These are phyloP conservation scores for Acronicta psi DNA, from an alignment of 2,888 invertebrate species.

Conservation along the genomic window DNA sequence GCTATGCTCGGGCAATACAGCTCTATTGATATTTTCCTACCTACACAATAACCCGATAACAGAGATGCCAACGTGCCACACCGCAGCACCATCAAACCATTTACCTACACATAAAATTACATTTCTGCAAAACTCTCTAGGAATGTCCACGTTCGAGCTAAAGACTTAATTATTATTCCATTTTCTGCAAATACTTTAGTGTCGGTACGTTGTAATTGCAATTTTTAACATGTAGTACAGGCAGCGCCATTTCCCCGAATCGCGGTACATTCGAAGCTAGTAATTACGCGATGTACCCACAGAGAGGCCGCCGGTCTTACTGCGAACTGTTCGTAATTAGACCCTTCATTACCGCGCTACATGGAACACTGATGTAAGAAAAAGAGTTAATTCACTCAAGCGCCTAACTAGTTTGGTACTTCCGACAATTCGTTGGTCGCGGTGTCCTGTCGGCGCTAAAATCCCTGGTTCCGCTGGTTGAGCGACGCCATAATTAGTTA, in stretches of 20 bases:
- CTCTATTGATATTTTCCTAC: no score
- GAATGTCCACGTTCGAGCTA: conserved; percentile 28
- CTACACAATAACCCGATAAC: not conserved
- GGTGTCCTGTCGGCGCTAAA: conserved; percentile 43
- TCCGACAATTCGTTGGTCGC: conserved; percentile 26
- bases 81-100: not conserved
- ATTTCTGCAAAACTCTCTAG: conserved; percentile 5
- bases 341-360: conserved; percentile 72
- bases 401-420: conserved; percentile 45
- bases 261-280: conserved; percentile 65
- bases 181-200: conserved; percentile 56
- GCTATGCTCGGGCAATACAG: no score
- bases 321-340: conserved; percentile 75
- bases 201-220: conserved; percentile 56
- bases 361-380: conserved; percentile 66
- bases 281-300: conserved; percentile 66
- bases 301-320: conserved; percentile 70
- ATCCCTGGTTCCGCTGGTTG: conserved; percentile 40
- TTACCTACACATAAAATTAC: not conserved
- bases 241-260: conserved; percentile 65
- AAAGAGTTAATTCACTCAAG: conserved; percentile 47
- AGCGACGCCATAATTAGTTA: conserved; percentile 12
- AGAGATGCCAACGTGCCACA: conserved; percentile 5
- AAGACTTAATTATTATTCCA: conserved; percentile 47
- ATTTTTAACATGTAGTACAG: conserved; percentile 65